These are phyloP conservation scores for Anolis carolinensis DNA, from an alignment of 2,113 vertebrate genomes.

Conservation along the genomic window DNA sequence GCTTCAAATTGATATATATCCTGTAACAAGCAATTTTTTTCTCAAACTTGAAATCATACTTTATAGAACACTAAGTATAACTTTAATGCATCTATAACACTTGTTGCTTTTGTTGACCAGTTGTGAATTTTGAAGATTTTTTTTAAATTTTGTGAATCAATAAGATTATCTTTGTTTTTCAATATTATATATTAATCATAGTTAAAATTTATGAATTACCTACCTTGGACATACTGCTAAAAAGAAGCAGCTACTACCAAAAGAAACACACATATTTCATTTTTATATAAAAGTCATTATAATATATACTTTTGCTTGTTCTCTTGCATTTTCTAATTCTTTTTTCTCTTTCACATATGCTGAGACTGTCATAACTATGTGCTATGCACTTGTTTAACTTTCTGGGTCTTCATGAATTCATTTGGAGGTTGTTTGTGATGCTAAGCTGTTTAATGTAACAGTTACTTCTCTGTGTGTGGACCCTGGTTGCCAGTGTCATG, in stretches of 20 bases:
- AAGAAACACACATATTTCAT: background rate
- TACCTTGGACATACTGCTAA: background rate
- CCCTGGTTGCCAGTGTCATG: background rate
- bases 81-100: background rate
- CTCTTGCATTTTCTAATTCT: background rate
- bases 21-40: too few relatives aligned
- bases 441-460: background rate
- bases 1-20: background rate
- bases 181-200: background rate
- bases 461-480: background rate
- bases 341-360: background rate
- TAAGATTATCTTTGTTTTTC: background rate
- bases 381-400: background rate
- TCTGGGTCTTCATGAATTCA: background rate
- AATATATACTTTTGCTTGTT: background rate
- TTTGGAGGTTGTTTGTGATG: background rate
- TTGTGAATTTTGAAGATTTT: background rate
- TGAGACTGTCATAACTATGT: background rate
- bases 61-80: background rate
- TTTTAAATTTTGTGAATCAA: background rate
- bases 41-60: background rate
- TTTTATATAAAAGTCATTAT: background rate
- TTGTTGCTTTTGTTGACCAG: background rate
- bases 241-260: too few relatives aligned
- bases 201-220: background rate